These are phyloP conservation scores for Alsophila aescularia DNA, from an alignment of 2,888 invertebrate genomes.

Conservation along the genomic window DNA sequence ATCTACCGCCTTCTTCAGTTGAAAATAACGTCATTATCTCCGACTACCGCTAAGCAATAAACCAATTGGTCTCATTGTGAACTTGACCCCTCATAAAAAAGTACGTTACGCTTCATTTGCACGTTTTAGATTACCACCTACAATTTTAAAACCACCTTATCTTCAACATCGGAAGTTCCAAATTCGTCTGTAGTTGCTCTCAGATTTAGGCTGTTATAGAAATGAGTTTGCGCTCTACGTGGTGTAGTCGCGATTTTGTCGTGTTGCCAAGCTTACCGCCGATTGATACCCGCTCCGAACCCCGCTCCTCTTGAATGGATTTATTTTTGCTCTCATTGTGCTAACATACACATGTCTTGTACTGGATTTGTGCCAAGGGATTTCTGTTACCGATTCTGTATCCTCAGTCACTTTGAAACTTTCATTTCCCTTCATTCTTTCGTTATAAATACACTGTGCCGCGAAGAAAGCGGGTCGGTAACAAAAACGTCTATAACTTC, in stretches of 20 bases:
- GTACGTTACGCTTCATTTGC: conserved; percentile 52
- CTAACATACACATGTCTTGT: conserved; percentile 65
- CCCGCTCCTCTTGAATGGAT: conserved; percentile 68
- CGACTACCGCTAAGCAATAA: conserved; percentile 51
- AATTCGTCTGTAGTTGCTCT: neutral
- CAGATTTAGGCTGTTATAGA: conserved; percentile 15
- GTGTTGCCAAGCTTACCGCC: conserved; percentile 45
- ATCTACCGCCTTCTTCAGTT: conserved; percentile 29
- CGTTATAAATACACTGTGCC: neutral
- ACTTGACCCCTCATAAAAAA: conserved; percentile 71
- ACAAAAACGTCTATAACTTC: too few relatives aligned
- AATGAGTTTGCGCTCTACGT: conserved; percentile 27
- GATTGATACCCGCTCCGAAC: conserved; percentile 66
- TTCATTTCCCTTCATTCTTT: conserved; percentile 6
- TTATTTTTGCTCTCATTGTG: conserved; percentile 73
- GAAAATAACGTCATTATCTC: conserved; percentile 43
- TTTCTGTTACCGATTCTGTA: conserved; percentile 59
- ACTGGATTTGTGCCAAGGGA: conserved; percentile 70
- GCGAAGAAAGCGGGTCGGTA: too few relatives aligned
- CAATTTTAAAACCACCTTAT: neutral
- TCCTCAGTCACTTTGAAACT: conserved; percentile 11
- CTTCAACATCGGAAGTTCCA: neutral
- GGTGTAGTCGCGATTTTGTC: conserved; percentile 36
- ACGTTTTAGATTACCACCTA: conserved; percentile 37
- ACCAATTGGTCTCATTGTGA: conserved; percentile 64